Conservation (phyloP, 2,797 vertebrate species). For the Oreortyx pictus region DNA sequence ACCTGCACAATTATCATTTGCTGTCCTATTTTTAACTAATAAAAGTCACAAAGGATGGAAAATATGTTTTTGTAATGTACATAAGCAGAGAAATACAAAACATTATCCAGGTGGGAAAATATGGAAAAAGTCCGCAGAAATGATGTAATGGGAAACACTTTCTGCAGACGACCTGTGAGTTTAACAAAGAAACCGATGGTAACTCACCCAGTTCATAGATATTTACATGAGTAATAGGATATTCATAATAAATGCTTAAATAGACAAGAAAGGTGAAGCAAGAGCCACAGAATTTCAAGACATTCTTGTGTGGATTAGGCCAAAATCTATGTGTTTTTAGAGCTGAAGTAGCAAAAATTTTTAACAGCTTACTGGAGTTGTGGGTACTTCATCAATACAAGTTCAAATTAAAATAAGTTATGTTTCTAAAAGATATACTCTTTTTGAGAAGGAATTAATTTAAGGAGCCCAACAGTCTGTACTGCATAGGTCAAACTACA, state of each 20-base stretch:
- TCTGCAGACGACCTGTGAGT: background rate
- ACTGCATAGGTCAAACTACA: background rate
- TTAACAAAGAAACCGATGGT: background rate
- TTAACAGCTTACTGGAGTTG: background rate
- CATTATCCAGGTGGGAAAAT: background rate
- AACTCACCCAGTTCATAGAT: background rate
- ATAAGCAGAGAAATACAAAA: background rate
- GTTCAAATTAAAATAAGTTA: background rate
- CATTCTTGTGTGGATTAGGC: background rate
- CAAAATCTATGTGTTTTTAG: background rate
- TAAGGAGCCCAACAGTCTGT: background rate
- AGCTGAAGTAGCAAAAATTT: background rate
- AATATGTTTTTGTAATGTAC: background rate
- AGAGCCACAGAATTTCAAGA: background rate
- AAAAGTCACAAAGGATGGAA: background rate
- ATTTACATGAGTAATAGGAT: background rate
- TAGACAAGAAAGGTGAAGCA: background rate
- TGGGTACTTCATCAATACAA: background rate
- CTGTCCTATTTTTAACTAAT: background rate
- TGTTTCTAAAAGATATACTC: background rate
- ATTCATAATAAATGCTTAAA: background rate
- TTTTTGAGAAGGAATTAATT: background rate
- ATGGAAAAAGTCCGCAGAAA: background rate
- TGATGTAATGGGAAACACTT: background rate
- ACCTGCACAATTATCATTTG: background rate